A percentile compares a stretch with the other conserved stretches of the same genome.
Evolutionary conservation across 2,888 invertebrate genomes (phyloP).

Genomic region (Euzophera pinguis): DNA sequence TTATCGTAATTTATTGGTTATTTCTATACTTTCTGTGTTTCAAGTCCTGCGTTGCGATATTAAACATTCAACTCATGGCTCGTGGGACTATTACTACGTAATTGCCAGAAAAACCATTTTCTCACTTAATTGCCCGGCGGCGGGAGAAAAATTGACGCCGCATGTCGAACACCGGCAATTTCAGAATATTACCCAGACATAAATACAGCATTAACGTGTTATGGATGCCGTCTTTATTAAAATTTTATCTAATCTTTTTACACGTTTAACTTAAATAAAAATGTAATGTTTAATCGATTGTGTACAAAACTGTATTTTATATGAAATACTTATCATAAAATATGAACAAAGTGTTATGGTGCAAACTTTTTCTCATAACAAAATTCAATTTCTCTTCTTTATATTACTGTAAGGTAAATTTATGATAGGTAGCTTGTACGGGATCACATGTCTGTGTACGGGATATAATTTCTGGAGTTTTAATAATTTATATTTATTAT

Average conservation of each 20-base stretch:
- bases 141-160: conserved; percentile 1
- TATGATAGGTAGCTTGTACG: no score
- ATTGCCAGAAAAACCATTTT: conserved; percentile 5
- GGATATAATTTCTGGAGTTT: no score
- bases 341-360: no score
- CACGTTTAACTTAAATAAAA: not conserved
- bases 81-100: conserved; percentile 4
- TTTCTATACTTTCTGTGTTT: not conserved
- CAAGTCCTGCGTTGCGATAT: not conserved
- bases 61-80: conserved; percentile 4
- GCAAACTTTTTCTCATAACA: no score
- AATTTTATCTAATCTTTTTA: not conserved
- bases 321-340: no score
- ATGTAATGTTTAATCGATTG: no score
- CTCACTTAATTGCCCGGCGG: conserved; percentile 1
- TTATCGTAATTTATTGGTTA: no score
- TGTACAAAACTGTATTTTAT: no score
- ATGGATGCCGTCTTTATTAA: not conserved
- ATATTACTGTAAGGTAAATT: no score
- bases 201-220: conserved; percentile 2
- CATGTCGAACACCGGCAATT: not conserved
- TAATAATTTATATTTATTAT: no score
- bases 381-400: no score
- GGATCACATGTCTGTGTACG: no score
- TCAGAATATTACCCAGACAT: not conserved